Conservation (phyloP, 2,888 invertebrate genomes). For the Stenichneumon culpator region DNA sequence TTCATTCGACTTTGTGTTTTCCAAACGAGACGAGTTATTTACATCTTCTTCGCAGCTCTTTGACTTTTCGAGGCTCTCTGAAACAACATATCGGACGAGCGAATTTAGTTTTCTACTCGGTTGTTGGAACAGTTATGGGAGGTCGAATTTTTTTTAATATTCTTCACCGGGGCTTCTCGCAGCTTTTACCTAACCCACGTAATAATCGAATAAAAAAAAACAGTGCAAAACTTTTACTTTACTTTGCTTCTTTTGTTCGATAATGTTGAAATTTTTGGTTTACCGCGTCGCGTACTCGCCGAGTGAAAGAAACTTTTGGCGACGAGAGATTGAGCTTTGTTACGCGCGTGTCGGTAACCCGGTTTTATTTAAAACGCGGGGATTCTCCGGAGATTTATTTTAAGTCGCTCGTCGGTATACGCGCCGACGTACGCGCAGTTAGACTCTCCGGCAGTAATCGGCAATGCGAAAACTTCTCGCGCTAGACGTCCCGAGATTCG, state of each 20-base stretch:
- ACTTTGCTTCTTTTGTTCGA: neutral
- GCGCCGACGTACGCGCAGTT: constrained; percentile 27
- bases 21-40: constrained; percentile 41
- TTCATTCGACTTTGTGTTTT: constrained; percentile 36
- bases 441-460: constrained; percentile 24
- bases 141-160: neutral
- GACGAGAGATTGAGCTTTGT: constrained; percentile 35
- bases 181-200: neutral
- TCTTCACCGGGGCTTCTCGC: neutral
- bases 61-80: constrained; percentile 41
- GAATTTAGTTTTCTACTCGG: neutral
- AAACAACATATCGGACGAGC: neutral
- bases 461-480: constrained; percentile 14
- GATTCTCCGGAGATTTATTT: constrained; percentile 82
- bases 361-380: constrained; percentile 81
- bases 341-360: constrained; percentile 74
- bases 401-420: constrained; percentile 73
- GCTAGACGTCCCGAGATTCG: neutral
- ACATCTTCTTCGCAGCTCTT: constrained; percentile 26
- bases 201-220: neutral
- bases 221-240: neutral
- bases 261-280: constrained; percentile 1
- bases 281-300: neutral
- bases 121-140: neutral
- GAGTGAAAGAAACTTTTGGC: constrained; percentile 44